Percentiles rank a stretch among this genome's conserved stretches.
Evolutionary conservation across 2,797 vertebrate species (phyloP).

Genomic region (Chrysocyon brachyurus): DNA sequence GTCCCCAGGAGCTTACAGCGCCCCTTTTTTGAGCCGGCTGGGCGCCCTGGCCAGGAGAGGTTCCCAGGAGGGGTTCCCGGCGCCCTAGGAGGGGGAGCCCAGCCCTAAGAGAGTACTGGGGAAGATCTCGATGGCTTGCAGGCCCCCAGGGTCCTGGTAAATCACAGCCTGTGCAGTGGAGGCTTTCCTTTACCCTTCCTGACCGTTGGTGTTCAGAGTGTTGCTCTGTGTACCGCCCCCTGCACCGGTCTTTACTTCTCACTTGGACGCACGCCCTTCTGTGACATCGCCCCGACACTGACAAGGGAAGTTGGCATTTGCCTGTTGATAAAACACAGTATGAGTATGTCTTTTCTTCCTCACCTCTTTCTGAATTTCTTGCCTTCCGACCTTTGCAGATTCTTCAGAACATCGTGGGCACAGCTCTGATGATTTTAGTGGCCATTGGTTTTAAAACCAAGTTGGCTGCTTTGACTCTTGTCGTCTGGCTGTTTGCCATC

Average conservation of each 20-base stretch:
- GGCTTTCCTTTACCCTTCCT: not conserved
- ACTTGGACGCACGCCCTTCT: not conserved
- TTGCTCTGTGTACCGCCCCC: rapidly evolving
- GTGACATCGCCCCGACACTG: not conserved
- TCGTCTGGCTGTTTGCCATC: constrained; percentile 97
- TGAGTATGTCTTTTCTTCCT: not conserved
- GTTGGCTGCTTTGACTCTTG: constrained; percentile 96
- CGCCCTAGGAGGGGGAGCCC: rapidly evolving
- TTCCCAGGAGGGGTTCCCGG: not conserved
- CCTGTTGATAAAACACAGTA: rapidly evolving
- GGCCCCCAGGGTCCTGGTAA: not conserved
- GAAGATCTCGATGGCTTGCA: rapidly evolving
- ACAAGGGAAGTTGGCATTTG: not conserved
- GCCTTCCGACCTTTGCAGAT: constrained; percentile 88
- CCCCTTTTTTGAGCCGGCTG: not conserved
- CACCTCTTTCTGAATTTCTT: not conserved
- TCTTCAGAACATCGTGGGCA: constrained; percentile 98
- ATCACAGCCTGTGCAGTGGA: rapidly evolving
- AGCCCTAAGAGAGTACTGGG: not conserved
- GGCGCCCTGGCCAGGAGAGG: not conserved
- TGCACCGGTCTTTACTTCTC: rapidly evolving
- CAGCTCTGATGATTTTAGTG: constrained; percentile 96
- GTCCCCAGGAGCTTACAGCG: not conserved
- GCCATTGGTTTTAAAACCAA: constrained; percentile 99
- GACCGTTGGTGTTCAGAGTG: rapidly evolving